Evolutionary conservation across 2,113 vertebrate genomes (phyloP).

Genomic region (Ardeotis arabs): DNA sequence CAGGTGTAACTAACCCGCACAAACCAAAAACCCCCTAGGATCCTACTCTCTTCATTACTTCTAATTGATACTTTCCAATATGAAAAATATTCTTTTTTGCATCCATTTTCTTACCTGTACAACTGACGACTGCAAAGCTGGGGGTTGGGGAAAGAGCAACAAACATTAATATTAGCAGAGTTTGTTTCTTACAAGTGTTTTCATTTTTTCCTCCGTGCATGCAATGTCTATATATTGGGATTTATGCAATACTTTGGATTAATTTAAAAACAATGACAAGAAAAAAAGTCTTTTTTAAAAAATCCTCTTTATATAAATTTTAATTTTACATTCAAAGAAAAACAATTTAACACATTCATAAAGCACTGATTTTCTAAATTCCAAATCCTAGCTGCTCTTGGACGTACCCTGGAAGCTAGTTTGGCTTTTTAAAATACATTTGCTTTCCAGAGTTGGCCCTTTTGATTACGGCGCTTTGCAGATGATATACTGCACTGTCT

Average conservation of each 20-base stretch:
- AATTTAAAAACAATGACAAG: background rate
- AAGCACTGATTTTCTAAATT: background rate
- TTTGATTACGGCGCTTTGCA: background rate
- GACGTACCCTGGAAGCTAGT: background rate
- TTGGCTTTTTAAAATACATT: background rate
- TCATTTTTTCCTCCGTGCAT: background rate
- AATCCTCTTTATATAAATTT: background rate
- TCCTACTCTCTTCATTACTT: background rate
- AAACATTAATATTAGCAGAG: background rate
- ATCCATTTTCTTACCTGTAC: constrained; percentile 85
- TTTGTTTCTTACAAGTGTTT: background rate
- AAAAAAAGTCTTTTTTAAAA: background rate
- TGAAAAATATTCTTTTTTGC: background rate
- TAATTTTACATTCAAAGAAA: background rate
- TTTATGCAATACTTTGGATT: background rate
- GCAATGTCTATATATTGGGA: background rate
- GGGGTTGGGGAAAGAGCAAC: background rate
- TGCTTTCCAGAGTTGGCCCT: background rate
- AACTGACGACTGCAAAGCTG: constrained; percentile 87
- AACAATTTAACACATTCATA: background rate
- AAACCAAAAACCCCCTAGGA: background rate
- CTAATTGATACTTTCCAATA: background rate
- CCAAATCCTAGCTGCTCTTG: background rate
- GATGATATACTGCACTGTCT: background rate
- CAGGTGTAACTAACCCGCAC: background rate